These are phyloP conservation scores for Drosophila albomicans DNA, from an alignment of 1,140 invertebrate genomes.

Conservation along the genomic window DNA sequence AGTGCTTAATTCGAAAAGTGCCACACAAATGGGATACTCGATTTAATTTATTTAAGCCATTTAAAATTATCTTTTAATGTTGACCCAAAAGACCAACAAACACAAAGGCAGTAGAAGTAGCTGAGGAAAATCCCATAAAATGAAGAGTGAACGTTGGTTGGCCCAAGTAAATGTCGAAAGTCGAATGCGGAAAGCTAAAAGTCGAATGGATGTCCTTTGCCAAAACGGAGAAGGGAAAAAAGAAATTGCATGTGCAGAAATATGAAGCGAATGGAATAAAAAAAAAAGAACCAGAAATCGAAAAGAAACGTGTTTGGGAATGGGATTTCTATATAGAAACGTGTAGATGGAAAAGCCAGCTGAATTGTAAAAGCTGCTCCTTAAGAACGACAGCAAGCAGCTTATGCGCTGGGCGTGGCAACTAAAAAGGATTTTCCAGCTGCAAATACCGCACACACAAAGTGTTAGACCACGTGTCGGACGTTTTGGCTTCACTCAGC, in stretches of 20 bases:
- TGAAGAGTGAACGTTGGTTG: conserved; percentile 30
- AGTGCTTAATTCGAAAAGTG: conserved; percentile 5
- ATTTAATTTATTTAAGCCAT: conserved; percentile 51
- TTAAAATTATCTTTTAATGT: conserved; percentile 43
- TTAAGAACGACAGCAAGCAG: conserved; percentile 65
- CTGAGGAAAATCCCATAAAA: conserved; percentile 43
- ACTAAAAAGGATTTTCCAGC: conserved; percentile 65
- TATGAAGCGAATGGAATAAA: conserved; percentile 63
- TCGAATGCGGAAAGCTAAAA: conserved; percentile 34
- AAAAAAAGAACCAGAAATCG: background rate
- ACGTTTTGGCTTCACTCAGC: conserved; percentile 35
- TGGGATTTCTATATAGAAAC: conserved; percentile 48
- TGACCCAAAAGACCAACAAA: conserved; percentile 26
- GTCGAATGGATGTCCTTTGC: conserved; percentile 49
- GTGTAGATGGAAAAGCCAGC: conserved; percentile 52
- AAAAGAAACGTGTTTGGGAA: conserved; percentile 24
- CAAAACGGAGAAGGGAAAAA: conserved; percentile 30
- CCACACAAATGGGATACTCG: conserved; percentile 12
- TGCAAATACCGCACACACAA: conserved; percentile 58
- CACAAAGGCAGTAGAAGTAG: background rate
- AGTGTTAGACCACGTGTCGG: conserved; percentile 73
- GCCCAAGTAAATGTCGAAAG: conserved; percentile 48
- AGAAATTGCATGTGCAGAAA: conserved; percentile 72
- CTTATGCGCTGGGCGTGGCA: conserved; percentile 58
- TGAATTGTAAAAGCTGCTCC: conserved; percentile 45